Conservation (phyloP, 2,113 vertebrate species). For the Heptranchias perlo region DNA sequence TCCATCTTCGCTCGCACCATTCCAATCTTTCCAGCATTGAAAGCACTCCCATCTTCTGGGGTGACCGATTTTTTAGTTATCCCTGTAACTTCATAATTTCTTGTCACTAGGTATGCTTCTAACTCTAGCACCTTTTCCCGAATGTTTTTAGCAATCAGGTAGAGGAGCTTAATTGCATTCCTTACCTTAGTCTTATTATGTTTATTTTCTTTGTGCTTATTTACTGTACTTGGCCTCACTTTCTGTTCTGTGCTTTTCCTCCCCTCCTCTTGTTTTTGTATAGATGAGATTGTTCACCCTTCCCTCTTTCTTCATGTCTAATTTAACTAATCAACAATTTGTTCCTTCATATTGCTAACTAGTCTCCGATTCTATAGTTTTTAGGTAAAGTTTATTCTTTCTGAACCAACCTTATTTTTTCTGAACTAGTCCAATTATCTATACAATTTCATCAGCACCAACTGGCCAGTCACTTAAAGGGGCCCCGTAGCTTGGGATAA, state of each 20-base stretch:
- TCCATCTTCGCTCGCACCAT: neutral
- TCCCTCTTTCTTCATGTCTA: neutral
- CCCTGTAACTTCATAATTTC: neutral
- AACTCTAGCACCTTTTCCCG: neutral
- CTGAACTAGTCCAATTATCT: neutral
- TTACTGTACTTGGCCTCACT: neutral
- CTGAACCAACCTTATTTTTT: neutral
- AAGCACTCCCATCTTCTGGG: neutral
- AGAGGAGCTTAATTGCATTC: neutral
- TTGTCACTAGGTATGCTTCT: neutral
- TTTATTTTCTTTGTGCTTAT: neutral
- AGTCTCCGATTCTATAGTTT: neutral
- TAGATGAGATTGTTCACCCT: too few relatives aligned
- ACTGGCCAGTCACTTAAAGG: neutral
- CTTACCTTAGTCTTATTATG: neutral
- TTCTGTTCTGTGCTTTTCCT: neutral
- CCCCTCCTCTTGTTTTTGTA: too few relatives aligned
- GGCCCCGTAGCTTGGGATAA: neutral
- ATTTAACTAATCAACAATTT: neutral
- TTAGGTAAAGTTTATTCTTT: neutral
- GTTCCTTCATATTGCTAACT: neutral
- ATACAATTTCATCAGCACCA: neutral
- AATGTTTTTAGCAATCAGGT: neutral
- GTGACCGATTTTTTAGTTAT: neutral
- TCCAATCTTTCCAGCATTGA: neutral